These are phyloP conservation scores for Papilio gigon DNA, from an alignment of 2,888 invertebrate species.

Conservation along the genomic window DNA sequence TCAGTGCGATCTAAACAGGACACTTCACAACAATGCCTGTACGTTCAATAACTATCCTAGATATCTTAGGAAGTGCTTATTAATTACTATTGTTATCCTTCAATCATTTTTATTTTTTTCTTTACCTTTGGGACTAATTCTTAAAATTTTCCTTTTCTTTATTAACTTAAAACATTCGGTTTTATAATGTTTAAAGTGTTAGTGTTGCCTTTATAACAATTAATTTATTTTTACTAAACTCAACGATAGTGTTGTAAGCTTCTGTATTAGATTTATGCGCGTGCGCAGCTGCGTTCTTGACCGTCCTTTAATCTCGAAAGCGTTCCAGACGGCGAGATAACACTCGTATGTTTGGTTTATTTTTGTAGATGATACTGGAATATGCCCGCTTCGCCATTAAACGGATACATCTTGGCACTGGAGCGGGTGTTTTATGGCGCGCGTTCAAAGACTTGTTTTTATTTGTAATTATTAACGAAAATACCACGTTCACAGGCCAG, in stretches of 20 bases:
- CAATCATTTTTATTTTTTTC: background rate
- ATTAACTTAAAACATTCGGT: background rate
- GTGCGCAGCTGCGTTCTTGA: slow-evolving; percentile 45
- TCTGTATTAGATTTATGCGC: slow-evolving; percentile 23
- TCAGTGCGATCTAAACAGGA: slow-evolving; percentile 57
- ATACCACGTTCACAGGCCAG: slow-evolving; percentile 83
- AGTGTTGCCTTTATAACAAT: background rate
- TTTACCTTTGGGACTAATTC: background rate
- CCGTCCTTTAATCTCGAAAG: slow-evolving; percentile 54
- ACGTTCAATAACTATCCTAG: slow-evolving; percentile 53
- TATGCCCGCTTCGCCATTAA: slow-evolving; percentile 62
- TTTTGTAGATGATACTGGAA: slow-evolving; percentile 79
- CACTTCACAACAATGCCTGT: slow-evolving; percentile 69
- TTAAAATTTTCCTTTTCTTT: background rate
- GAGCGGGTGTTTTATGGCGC: slow-evolving; percentile 73
- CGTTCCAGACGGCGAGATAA: slow-evolving; percentile 62
- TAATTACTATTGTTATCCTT: background rate
- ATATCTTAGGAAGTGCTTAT: background rate
- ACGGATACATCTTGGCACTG: slow-evolving; percentile 75
- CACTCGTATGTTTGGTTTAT: slow-evolving; percentile 69
- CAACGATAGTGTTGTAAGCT: slow-evolving; percentile 9
- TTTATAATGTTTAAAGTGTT: background rate
- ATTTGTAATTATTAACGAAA: slow-evolving; percentile 54
- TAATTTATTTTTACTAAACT: background rate
- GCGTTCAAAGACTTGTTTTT: slow-evolving; percentile 66